phyloP scores from a whole-genome alignment of 2,113 vertebrate genomes.

The Brachypodius melanocephalos region DNA sequence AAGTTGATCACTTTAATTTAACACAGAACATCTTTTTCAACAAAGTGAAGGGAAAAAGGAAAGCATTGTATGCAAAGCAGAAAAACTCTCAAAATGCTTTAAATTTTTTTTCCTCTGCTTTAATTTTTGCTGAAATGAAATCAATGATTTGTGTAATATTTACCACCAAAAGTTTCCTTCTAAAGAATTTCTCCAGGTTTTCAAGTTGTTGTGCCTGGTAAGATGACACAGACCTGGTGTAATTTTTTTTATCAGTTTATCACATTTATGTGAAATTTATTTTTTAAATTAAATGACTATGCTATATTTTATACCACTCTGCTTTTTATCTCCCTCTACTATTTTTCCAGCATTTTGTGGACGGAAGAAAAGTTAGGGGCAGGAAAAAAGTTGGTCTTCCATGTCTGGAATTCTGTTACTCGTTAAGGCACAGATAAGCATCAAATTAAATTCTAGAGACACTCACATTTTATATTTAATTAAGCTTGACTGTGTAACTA shows the following conservation, averaged over 20 bases:
- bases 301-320: background rate
- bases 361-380: background rate
- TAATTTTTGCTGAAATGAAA: background rate
- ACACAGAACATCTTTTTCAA: background rate
- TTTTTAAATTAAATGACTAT: background rate
- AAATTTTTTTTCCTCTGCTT: background rate
- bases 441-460: background rate
- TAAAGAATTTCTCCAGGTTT: background rate
- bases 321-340: background rate
- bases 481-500: background rate
- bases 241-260: background rate
- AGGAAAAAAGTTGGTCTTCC: background rate
- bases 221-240: background rate
- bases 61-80: background rate
- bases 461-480: background rate
- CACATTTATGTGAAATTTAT: background rate
- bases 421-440: background rate
- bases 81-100: background rate
- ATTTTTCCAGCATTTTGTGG: background rate
- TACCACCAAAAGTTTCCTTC: background rate
- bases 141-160: background rate
- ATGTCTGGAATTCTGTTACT: background rate
- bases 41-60: background rate
- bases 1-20: background rate
- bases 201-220: background rate